phyloP scores from a whole-genome alignment of 1,140 invertebrate species.

The Aphidius gifuensis region DNA sequence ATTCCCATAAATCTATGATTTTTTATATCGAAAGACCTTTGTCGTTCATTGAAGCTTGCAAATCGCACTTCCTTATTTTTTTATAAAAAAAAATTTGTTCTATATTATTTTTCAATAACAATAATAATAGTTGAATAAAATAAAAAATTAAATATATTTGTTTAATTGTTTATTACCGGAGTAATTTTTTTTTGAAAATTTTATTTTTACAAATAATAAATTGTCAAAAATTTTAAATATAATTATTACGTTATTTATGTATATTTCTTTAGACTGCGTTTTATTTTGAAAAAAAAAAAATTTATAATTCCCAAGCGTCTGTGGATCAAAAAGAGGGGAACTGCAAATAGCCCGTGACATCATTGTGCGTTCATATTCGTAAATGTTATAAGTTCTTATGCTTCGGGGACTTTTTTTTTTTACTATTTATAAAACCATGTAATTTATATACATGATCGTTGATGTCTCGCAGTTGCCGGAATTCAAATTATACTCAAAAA shows the following conservation, averaged over 20 bases:
- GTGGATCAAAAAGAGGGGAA: conserved; percentile 12
- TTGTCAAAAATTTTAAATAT: too few species aligned
- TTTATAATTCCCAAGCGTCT: too few species aligned
- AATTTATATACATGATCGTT: neutral
- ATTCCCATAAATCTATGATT: conserved; percentile 15
- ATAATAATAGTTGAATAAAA: neutral
- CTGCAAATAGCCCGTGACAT: conserved; percentile 28
- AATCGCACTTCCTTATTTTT: conserved; percentile 5
- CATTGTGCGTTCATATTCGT: conserved; percentile 23
- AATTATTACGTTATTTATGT: too few species aligned
- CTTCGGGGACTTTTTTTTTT: conserved; percentile 1
- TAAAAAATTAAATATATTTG: too few species aligned
- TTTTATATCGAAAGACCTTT: conserved; percentile 7
- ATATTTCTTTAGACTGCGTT: neutral
- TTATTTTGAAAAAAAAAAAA: neutral
- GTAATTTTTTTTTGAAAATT: too few species aligned
- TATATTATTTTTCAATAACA: neutral
- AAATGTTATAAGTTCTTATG: conserved; percentile 7
- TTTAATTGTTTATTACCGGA: too few species aligned
- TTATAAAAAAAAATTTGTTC: neutral
- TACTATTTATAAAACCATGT: neutral
- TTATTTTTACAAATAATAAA: too few species aligned
- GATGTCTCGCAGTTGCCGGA: neutral
- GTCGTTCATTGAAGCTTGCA: conserved; percentile 20
- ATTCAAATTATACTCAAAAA: too few species aligned